phyloP scores from a whole-genome alignment of 2,888 invertebrate species.

The Brenthis daphne region DNA sequence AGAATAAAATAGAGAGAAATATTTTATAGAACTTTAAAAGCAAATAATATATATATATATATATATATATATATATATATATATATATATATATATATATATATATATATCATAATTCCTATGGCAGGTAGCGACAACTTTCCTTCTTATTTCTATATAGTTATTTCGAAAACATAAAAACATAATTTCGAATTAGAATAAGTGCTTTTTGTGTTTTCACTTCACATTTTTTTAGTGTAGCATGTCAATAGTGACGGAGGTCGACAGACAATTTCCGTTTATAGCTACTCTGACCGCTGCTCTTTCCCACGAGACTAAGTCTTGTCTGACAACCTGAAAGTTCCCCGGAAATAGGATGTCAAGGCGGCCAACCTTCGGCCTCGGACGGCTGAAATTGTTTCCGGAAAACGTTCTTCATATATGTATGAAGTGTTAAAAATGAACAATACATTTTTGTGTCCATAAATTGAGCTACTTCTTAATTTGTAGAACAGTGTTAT shows the following conservation, averaged over 20 bases:
- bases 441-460: background rate
- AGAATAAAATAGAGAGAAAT: no score
- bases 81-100: no score
- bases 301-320: conserved; percentile 67
- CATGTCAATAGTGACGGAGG: conserved; percentile 63
- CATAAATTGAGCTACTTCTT: no score
- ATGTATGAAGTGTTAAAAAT: conserved; percentile 1
- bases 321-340: conserved; percentile 68
- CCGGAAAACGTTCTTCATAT: conserved; percentile 47
- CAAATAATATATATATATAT: no score
- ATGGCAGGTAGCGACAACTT: conserved; percentile 3
- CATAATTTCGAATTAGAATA: conserved; percentile 12
- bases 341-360: conserved; percentile 75
- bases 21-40: no score
- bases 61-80: no score
- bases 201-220: conserved; percentile 21
- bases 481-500: no score
- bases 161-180: background rate
- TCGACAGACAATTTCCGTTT: conserved; percentile 77
- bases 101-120: background rate
- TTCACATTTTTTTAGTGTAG: conserved; percentile 39
- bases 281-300: conserved; percentile 64
- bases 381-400: conserved; percentile 66
- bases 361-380: conserved; percentile 62
- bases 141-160: background rate